These are phyloP conservation scores for Coregonus clupeaformis DNA, from an alignment of 2,113 vertebrate genomes.

Conservation along the genomic window DNA sequence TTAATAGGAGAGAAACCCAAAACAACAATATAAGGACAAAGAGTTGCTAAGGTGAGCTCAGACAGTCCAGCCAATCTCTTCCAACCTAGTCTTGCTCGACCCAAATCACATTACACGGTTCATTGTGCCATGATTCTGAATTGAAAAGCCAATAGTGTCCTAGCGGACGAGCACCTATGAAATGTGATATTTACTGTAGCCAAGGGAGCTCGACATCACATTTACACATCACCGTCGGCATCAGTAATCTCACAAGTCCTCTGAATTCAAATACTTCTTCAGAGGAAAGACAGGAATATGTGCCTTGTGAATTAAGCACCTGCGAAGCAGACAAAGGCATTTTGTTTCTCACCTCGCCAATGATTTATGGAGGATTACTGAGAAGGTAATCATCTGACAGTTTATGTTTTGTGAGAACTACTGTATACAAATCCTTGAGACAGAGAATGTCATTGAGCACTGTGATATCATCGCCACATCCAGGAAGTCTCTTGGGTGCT, in stretches of 20 bases:
- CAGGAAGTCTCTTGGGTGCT: background rate
- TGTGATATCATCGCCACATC: background rate
- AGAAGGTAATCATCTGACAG: background rate
- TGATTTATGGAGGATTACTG: slow-evolving; percentile 4
- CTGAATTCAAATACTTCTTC: no score
- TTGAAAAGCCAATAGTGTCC: background rate
- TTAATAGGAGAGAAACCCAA: slow-evolving; percentile 1
- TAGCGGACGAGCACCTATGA: background rate
- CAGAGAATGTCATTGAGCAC: background rate
- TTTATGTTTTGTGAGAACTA: background rate
- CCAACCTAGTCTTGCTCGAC: slow-evolving; percentile 2
- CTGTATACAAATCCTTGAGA: background rate
- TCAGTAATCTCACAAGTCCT: no score
- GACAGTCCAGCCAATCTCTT: slow-evolving; percentile 4
- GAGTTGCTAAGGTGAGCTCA: slow-evolving; percentile 5
- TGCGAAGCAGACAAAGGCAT: slow-evolving; percentile 51
- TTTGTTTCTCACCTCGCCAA: background rate
- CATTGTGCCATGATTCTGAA: background rate
- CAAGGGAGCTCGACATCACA: background rate
- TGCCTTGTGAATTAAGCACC: slow-evolving; percentile 48
- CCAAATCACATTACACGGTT: slow-evolving; percentile 2
- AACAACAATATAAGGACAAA: slow-evolving; percentile 3
- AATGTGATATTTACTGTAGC: background rate
- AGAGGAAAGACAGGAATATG: background rate
- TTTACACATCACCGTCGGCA: background rate